phyloP scores from a whole-genome alignment of 2,888 invertebrate species.

The Parascotia fuliginaria region DNA sequence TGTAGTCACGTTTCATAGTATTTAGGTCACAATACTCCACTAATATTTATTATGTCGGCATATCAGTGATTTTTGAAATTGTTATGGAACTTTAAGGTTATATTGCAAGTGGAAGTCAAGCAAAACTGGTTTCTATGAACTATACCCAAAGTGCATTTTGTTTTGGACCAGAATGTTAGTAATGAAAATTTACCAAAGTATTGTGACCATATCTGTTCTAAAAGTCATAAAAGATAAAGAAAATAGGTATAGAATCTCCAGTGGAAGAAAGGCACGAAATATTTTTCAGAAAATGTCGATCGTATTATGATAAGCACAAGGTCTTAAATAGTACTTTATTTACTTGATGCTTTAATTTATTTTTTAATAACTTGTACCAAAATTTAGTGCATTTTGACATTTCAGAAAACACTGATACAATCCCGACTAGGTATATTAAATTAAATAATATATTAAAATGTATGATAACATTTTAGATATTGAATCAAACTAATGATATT shows the following conservation, averaged over 20 bases:
- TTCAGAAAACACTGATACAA: slow-evolving; percentile 17
- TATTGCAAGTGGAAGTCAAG: too few species aligned
- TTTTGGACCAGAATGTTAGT: too few species aligned
- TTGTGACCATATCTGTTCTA: too few species aligned
- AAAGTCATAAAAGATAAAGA: too few species aligned
- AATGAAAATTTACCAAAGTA: too few species aligned
- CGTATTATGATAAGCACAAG: too few species aligned
- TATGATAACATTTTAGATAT: neutral
- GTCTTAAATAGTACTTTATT: too few species aligned
- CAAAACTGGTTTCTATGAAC: neutral
- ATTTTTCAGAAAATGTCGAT: too few species aligned
- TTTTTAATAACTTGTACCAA: neutral
- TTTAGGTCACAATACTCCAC: slow-evolving; percentile 40
- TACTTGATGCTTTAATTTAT: too few species aligned
- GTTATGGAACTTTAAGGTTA: too few species aligned
- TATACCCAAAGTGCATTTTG: neutral
- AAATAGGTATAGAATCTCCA: too few species aligned
- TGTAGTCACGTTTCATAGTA: slow-evolving; percentile 31
- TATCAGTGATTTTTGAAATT: slow-evolving; percentile 19
- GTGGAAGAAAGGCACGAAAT: too few species aligned
- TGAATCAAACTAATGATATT: slow-evolving; percentile 16
- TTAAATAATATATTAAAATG: slow-evolving; percentile 24
- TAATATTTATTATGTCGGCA: slow-evolving; percentile 25
- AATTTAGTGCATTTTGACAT: neutral
- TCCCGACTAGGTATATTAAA: slow-evolving; percentile 15